Percentiles rank a stretch among this genome's conserved stretches.
These are phyloP conservation scores for Nemotelus pantherinus DNA, from an alignment of 2,888 invertebrate genomes.

Conservation along the genomic window DNA sequence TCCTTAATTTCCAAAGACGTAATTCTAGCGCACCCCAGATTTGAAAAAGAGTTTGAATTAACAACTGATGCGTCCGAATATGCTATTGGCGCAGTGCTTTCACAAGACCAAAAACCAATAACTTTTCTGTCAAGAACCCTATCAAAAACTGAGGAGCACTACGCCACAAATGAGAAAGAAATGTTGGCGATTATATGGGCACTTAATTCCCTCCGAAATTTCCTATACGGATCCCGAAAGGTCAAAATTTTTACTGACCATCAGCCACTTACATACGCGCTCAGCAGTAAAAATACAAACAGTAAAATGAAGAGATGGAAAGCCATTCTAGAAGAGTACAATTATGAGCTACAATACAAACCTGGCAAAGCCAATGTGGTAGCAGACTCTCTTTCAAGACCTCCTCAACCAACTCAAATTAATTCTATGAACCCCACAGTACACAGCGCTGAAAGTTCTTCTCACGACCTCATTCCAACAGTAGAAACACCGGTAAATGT, in stretches of 20 bases:
- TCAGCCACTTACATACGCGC: constrained; percentile 48
- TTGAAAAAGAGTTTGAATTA: constrained; percentile 3
- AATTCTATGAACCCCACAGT: constrained; percentile 12
- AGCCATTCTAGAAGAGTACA: constrained; percentile 47
- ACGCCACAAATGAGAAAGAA: constrained; percentile 40
- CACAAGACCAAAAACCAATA: constrained; percentile 23
- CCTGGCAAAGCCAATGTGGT: constrained; percentile 47
- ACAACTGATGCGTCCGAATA: constrained; percentile 29
- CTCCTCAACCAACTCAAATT: constrained; percentile 12
- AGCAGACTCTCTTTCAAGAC: constrained; percentile 47
- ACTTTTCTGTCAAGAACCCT: constrained; percentile 23
- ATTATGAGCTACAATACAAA: constrained; percentile 40
- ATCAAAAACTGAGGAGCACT: constrained; percentile 31
- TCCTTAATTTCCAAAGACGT: constrained; percentile 17
- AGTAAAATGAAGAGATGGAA: constrained; percentile 52
- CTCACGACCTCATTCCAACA: constrained; percentile 11
- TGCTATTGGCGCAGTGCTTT: constrained; percentile 26
- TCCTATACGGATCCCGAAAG: constrained; percentile 18
- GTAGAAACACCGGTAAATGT: constrained; percentile 32
- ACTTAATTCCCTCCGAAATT: constrained; percentile 24
- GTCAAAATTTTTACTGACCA: constrained; percentile 36
- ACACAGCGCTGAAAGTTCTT: constrained; percentile 27
- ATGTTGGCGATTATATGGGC: constrained; percentile 38
- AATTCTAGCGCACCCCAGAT: not conserved
- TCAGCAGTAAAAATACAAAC: constrained; percentile 51